A percentile compares a stretch with the other conserved stretches of the same genome.
phyloP scores from a whole-genome alignment of 2,888 invertebrate species.

The Ceriagrion tenellum region DNA sequence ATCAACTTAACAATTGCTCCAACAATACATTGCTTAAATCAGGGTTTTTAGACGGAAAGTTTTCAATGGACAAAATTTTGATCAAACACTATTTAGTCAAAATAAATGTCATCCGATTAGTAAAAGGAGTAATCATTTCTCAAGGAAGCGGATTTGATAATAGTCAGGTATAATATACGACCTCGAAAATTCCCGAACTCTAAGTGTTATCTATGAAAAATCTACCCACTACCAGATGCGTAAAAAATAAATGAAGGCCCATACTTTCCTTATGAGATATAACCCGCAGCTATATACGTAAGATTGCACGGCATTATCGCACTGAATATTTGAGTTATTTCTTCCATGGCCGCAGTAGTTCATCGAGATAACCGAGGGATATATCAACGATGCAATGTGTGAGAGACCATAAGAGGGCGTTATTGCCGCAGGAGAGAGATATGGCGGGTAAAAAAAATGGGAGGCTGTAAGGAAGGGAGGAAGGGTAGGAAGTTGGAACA shows the following conservation, averaged over 20 bases:
- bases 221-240: neutral
- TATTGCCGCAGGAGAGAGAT: neutral
- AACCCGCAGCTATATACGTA: neutral
- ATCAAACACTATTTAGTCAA: no score
- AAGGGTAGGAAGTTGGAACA: neutral
- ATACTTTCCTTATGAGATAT: neutral
- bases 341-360: neutral
- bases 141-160: no score
- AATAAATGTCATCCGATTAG: no score
- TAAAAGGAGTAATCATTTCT: no score
- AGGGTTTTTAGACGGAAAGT: no score
- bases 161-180: no score
- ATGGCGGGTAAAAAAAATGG: neutral
- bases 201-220: neutral
- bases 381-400: neutral
- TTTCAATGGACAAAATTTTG: no score
- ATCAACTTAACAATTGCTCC: no score
- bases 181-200: neutral
- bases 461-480: neutral
- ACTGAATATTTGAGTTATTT: conserved; percentile 3
- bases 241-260: neutral
- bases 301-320: neutral
- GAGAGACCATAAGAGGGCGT: neutral
- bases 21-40: no score
- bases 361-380: conserved; percentile 21